These are phyloP conservation scores for Kryptolebias ocellatus DNA, from an alignment of 2,797 vertebrate species.

Conservation along the genomic window DNA sequence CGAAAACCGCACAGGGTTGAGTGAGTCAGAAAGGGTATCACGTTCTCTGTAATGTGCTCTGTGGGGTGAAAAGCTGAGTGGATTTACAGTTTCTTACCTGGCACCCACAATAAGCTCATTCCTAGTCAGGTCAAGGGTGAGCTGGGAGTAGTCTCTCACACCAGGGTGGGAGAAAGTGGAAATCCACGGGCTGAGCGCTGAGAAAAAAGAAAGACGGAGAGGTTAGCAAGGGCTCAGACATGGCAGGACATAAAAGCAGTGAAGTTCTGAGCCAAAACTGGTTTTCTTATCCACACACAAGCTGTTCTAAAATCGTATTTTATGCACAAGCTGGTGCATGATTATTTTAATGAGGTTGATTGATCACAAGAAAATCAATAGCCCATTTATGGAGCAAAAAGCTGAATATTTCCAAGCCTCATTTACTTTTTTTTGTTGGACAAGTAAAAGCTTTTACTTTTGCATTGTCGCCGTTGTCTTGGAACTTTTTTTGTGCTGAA, in stretches of 20 bases:
- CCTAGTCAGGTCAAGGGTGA: conserved; percentile 94
- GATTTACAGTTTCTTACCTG: conserved; percentile 86
- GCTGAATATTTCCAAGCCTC: no score
- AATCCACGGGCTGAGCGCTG: conserved; percentile 94
- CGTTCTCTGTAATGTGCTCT: conserved; percentile 47
- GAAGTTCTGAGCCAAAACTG: conserved; percentile 24
- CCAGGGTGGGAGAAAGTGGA: conserved; percentile 90
- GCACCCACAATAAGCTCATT: conserved; percentile 98
- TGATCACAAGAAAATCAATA: not conserved
- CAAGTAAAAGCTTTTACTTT: no score
- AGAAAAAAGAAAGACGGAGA: conserved; percentile 12
- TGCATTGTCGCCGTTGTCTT: no score
- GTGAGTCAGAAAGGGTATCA: conserved; percentile 57
- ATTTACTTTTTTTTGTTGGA: no score
- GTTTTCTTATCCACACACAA: not conserved
- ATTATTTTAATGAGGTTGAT: not conserved
- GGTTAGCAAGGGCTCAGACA: conserved; percentile 19
- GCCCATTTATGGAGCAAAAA: not conserved
- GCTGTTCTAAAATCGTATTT: not conserved
- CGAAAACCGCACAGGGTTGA: conserved; percentile 18
- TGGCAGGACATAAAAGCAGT: conserved; percentile 16
- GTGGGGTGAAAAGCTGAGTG: conserved; percentile 47
- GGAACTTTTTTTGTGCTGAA: not conserved
- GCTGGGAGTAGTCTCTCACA: conserved; percentile 93
- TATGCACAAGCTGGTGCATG: not conserved